Conservation (phyloP, 2,113 vertebrate species). For the Sminthopsis crassicaudata region DNA sequence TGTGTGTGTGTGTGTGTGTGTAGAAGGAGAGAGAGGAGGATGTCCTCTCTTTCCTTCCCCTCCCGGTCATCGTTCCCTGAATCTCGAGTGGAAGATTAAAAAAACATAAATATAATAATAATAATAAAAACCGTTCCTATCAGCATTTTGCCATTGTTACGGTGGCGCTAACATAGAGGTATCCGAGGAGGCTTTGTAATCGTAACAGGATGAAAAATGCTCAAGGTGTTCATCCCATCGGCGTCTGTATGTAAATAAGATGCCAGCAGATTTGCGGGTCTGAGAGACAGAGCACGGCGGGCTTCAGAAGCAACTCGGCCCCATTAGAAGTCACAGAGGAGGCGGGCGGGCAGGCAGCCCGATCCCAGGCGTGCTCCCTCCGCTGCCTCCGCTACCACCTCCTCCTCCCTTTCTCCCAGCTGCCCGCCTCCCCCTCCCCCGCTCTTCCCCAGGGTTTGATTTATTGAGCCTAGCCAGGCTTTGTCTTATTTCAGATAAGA, state of each 20-base stretch:
- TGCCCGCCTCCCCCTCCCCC: neutral
- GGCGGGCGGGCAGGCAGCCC: neutral
- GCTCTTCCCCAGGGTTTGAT: constrained; percentile 32
- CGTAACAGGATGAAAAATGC: constrained; percentile 68
- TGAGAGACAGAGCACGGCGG: neutral
- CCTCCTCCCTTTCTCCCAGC: neutral
- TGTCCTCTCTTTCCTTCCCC: neutral
- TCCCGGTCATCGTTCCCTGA: constrained; percentile 69
- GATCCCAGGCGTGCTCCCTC: neutral
- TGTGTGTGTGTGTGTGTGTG: neutral
- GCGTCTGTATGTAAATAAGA: constrained; percentile 63
- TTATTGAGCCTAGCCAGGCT: constrained; percentile 44
- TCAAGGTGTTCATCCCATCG: constrained; percentile 53
- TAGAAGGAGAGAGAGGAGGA: neutral
- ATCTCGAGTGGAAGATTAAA: constrained; percentile 62
- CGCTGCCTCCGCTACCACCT: fast-evolving
- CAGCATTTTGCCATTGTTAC: constrained; percentile 68
- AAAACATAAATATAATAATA: constrained; percentile 31
- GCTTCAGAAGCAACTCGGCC: neutral
- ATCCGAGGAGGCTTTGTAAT: constrained; percentile 51
- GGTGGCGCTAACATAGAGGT: constrained; percentile 47
- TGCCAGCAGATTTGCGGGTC: neutral
- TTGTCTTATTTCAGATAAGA: constrained; percentile 60
- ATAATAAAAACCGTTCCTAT: constrained; percentile 65
- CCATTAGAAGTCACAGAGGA: constrained; percentile 13